phyloP scores from a whole-genome alignment of 2,113 vertebrate species.

The Pimephales promelas region DNA sequence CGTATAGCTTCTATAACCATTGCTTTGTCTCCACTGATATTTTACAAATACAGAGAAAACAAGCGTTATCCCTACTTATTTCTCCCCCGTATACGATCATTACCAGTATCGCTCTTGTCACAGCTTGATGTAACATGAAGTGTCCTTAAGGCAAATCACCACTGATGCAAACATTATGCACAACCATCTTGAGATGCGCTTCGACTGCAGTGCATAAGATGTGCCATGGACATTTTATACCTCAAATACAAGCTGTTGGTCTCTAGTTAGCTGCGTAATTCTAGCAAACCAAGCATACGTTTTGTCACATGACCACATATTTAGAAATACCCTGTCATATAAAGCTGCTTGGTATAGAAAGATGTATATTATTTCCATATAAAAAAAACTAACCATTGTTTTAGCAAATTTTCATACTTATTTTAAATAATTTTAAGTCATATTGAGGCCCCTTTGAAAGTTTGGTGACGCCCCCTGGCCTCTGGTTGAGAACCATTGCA shows the following conservation, averaged over 20 bases:
- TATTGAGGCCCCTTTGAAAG: too few relatives aligned
- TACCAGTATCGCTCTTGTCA: not conserved
- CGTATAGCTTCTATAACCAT: not conserved
- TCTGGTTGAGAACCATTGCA: too few relatives aligned
- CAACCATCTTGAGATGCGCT: not conserved
- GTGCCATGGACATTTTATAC: not conserved
- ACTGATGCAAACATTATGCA: constrained; percentile 3
- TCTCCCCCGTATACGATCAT: not conserved
- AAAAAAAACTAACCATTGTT: too few relatives aligned
- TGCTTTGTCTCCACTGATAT: not conserved
- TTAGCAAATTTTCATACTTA: too few relatives aligned
- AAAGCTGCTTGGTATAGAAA: too few relatives aligned
- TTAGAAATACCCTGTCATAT: too few relatives aligned
- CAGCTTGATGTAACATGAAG: constrained; percentile 27
- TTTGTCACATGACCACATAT: not conserved
- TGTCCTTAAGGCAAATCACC: constrained; percentile 25
- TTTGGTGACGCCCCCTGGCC: too few relatives aligned
- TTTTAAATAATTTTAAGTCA: too few relatives aligned
- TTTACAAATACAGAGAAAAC: not conserved
- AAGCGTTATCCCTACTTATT: not conserved
- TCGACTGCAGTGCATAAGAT: not conserved
- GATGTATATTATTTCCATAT: too few relatives aligned
- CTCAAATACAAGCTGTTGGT: not conserved
- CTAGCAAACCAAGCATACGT: not conserved
- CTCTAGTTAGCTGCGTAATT: not conserved